These are phyloP conservation scores for Pheucticus melanocephalus DNA, from an alignment of 2,113 vertebrate species.

Conservation along the genomic window DNA sequence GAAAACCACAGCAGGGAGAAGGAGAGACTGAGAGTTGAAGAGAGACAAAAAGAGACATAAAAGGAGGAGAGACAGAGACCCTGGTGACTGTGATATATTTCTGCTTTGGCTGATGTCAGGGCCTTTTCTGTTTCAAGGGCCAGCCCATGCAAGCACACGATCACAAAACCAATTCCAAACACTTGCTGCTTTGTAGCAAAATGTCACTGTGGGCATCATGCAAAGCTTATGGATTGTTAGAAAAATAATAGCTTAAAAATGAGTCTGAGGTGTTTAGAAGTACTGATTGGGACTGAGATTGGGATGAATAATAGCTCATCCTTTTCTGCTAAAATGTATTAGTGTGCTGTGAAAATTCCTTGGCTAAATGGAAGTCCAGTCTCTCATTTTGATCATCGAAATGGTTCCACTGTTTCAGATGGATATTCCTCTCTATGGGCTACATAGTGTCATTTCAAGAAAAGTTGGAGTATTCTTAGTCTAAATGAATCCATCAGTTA, in stretches of 20 bases:
- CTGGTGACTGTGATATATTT: neutral
- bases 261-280: neutral
- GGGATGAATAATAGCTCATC: neutral
- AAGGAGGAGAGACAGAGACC: neutral
- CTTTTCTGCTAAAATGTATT: neutral
- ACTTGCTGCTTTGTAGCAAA: neutral
- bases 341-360: neutral
- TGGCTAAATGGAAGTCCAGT: neutral
- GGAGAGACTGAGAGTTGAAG: neutral
- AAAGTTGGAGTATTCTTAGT: neutral
- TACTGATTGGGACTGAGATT: neutral
- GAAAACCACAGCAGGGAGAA: neutral
- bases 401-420: neutral
- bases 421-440: neutral
- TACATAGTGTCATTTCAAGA: neutral
- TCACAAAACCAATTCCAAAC: neutral
- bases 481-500: neutral
- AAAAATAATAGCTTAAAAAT: neutral
- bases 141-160: neutral
- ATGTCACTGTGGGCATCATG: too few species aligned
- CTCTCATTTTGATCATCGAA: neutral
- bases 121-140: neutral
- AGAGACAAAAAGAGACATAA: neutral
- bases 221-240: neutral
- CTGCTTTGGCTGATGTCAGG: neutral